Base-by-base conservation (phyloP, 1,140 invertebrate genomes). In the Lamellibrachia luymesi region DNA sequence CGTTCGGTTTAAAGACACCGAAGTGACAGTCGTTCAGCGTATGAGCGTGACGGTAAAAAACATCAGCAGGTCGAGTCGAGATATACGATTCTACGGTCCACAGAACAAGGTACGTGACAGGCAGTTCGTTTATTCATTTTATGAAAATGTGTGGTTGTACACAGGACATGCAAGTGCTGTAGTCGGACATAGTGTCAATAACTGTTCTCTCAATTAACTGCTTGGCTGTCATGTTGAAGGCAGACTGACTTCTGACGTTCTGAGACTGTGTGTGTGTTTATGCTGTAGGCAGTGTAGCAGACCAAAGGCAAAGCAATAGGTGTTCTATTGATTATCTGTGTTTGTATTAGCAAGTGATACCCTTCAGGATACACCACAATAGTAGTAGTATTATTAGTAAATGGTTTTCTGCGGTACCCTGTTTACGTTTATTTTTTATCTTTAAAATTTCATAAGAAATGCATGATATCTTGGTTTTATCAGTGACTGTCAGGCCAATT, bases 31-130 rank as follows among this genome's bases (percentile, higher is more conserved):
- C 25, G 90, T 95, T 38, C 95, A 95, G 94, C 94, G 95, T 56
- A 89, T 95, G 91, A 95, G 94, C 92, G 94, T 96, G 7, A 95
- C 94, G 50, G 95, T 96, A 91, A 95, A 95, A 95, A 96, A 96
- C 93, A 95, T 96, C n/a, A 95, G 95, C 91, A 95, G 95, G 94
- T 92, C 93, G 10, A 95, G 95, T 93, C 95, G 95, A 94, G 95
- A 94, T 91, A 95, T 96, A 89, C 94, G 96, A 91, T 96, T 94
- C 93, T 96, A 96, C 94, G 94, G 94, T 50, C 95, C 96, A 52
- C 95, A 96, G 94, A 94, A 94, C 92, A 95, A 96, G 94, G 96
- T 96, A 94, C 13, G 13, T 22, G 25, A 80, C 64, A 80, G 25
- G 2, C 64, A 17, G 7, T 80, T 22, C 25, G 64, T 22, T 80